phyloP scores from a whole-genome alignment of 1,140 invertebrate species.

The Marisa cornuarietis region DNA sequence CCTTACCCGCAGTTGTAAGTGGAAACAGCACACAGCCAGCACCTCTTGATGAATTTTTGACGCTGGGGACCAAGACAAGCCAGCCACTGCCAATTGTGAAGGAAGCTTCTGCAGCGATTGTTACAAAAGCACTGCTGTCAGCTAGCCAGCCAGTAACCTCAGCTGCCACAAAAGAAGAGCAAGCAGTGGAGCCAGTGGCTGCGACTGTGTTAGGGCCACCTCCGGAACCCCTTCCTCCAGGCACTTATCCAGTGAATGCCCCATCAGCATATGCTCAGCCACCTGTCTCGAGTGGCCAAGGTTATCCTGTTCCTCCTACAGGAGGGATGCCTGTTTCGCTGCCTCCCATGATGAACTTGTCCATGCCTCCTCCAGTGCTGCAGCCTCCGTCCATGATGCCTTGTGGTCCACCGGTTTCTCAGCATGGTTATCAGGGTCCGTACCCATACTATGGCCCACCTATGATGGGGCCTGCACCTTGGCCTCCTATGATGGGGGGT shows the following conservation, averaged over 20 bases:
- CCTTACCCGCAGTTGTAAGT: background rate
- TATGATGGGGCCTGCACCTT: background rate
- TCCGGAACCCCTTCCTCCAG: no score
- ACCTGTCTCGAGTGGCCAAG: no score
- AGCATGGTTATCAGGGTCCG: background rate
- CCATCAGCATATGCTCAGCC: background rate
- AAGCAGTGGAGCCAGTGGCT: background rate
- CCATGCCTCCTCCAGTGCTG: no score
- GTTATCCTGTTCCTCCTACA: no score
- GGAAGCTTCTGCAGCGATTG: background rate
- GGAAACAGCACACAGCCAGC: conserved; percentile 11
- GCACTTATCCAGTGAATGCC: background rate
- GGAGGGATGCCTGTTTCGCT: background rate
- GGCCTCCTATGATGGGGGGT: background rate
- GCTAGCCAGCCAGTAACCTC: background rate
- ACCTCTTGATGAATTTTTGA: conserved; percentile 44
- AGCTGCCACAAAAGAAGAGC: background rate
- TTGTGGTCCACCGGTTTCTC: background rate
- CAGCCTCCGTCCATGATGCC: background rate
- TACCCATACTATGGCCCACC: conserved; percentile 1
- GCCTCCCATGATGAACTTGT: background rate
- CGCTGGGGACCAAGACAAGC: conserved; percentile 22
- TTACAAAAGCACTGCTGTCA: background rate
- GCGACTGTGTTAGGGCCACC: background rate
- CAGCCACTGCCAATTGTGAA: conserved; percentile 15